phyloP scores from a whole-genome alignment of 2,113 vertebrate genomes.

The Progne subis region DNA sequence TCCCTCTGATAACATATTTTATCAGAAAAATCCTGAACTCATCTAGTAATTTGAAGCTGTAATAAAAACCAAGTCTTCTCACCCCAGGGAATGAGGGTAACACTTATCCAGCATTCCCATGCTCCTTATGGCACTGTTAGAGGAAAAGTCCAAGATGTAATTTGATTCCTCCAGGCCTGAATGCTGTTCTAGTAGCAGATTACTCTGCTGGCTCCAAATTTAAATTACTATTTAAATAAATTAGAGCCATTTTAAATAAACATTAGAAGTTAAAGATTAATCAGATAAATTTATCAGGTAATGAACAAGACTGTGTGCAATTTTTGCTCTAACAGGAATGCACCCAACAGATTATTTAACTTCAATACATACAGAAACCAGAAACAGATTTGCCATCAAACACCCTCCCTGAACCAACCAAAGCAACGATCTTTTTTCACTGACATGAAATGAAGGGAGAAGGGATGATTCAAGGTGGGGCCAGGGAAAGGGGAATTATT shows the following conservation, averaged over 20 bases:
- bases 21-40: background rate
- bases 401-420: background rate
- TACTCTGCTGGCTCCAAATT: background rate
- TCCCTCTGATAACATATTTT: background rate
- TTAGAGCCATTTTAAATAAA: constrained; percentile 15
- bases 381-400: background rate
- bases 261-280: constrained; percentile 3
- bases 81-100: background rate
- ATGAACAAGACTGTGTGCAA: background rate
- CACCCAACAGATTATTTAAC: background rate
- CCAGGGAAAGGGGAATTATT: background rate
- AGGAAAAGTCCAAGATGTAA: background rate
- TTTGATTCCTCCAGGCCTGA: background rate
- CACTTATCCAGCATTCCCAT: background rate
- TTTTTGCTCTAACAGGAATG: background rate
- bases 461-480: background rate
- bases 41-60: background rate
- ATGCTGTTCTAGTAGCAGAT: background rate
- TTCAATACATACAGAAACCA: background rate
- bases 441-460: background rate
- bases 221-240: constrained; percentile 18
- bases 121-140: background rate
- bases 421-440: background rate
- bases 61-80: background rate
- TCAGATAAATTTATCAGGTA: background rate